Conservation (phyloP, 2,888 invertebrate species). For the Campoplex nolae region DNA sequence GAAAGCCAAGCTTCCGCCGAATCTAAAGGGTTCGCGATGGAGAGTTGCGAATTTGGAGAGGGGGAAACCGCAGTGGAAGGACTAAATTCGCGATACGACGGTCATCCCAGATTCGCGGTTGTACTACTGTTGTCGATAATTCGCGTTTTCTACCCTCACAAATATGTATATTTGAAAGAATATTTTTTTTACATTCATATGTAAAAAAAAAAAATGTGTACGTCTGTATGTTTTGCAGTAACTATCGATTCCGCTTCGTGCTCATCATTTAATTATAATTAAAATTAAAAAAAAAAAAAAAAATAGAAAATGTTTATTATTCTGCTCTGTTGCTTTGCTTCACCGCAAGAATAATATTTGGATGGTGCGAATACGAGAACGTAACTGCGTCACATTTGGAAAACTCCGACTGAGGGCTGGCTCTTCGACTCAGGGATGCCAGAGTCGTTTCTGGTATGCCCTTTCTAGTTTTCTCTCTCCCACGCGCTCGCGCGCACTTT, state of each 20-base stretch:
- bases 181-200: background rate
- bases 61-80: slow-evolving; percentile 45
- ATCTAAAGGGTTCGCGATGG: background rate
- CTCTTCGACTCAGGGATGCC: slow-evolving; percentile 68
- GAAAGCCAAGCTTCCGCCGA: background rate
- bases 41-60: slow-evolving; percentile 9
- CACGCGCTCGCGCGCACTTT: slow-evolving; percentile 66
- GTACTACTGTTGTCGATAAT: slow-evolving; percentile 52
- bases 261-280: background rate
- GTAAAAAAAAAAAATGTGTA: background rate
- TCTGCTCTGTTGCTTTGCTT: background rate
- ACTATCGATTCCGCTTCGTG: background rate
- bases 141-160: background rate
- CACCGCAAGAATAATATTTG: background rate
- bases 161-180: background rate
- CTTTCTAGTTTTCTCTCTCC: slow-evolving; percentile 67
- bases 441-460: slow-evolving; percentile 65
- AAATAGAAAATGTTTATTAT: background rate
- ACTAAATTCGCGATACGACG: slow-evolving; percentile 67
- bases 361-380: slow-evolving; percentile 64
- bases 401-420: slow-evolving; percentile 71
- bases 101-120: slow-evolving; percentile 52
- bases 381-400: slow-evolving; percentile 71
- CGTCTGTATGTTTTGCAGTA: background rate
- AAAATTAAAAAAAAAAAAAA: background rate